Evolutionary conservation across 2,113 vertebrate genomes (phyloP).

Genomic region (Lucifuga dentata): DNA sequence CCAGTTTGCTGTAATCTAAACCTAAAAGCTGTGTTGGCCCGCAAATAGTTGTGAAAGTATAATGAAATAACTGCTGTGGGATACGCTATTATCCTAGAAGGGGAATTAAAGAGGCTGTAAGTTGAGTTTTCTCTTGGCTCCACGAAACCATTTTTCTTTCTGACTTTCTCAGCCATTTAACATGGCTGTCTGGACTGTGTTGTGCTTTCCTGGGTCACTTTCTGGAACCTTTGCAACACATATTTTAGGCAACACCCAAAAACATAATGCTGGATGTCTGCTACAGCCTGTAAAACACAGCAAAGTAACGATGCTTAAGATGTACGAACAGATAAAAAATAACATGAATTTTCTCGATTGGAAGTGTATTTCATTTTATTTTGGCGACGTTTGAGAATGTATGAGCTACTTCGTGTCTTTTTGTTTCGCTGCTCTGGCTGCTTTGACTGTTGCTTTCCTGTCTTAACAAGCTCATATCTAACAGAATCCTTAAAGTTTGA

Average conservation of each 20-base stretch:
- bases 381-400: not conserved
- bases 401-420: conserved; percentile 8
- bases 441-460: conserved; percentile 35
- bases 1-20: not conserved
- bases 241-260: conserved; percentile 38
- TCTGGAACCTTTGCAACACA: conserved; percentile 14
- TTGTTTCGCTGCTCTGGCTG: conserved; percentile 9
- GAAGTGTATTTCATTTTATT: conserved; percentile 10
- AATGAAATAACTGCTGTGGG: not conserved
- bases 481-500: too few species aligned
- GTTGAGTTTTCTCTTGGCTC: not conserved
- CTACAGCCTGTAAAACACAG: not conserved
- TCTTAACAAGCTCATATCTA: conserved; percentile 23
- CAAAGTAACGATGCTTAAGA: not conserved
- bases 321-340: not conserved
- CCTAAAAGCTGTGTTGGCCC: not conserved
- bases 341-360: not conserved
- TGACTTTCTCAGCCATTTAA: not conserved
- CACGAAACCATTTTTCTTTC: conserved; percentile 10
- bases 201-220: conserved; percentile 23
- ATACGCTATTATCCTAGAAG: conserved; percentile 2
- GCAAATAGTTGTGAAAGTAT: not conserved
- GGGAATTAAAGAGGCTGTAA: conserved; percentile 5
- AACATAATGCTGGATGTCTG: conserved; percentile 11
- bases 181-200: conserved; percentile 9